Evolutionary conservation across 2,113 vertebrate species (phyloP).

Genomic region (Eulacestoma nigropectus): DNA sequence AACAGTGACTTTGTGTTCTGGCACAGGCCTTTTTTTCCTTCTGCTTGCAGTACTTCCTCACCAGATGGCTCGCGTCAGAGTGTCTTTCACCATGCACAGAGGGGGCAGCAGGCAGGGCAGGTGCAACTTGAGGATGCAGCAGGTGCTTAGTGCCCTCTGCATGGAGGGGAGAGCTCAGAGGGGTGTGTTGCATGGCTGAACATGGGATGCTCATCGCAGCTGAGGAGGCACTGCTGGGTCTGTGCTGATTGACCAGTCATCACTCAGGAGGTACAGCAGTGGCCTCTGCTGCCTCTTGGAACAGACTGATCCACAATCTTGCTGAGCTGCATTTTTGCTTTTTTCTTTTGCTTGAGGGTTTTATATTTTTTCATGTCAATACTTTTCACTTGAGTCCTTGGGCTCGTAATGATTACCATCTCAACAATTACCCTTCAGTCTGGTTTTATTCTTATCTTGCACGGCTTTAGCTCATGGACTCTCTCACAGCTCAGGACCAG

Average conservation of each 20-base stretch:
- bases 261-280: background rate
- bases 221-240: background rate
- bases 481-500: background rate
- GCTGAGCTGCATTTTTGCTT: background rate
- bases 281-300: background rate
- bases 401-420: background rate
- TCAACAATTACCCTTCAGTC: background rate
- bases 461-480: background rate
- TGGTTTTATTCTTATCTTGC: constrained; percentile 19
- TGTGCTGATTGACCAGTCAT: background rate
- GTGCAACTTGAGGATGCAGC: background rate
- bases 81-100: background rate
- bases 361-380: constrained; percentile 29
- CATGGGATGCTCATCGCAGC: background rate
- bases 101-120: background rate
- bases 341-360: background rate
- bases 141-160: background rate
- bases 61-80: background rate
- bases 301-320: background rate
- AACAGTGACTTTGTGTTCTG: background rate
- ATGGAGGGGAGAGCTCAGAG: background rate
- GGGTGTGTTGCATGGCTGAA: background rate
- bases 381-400: constrained; percentile 20
- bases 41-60: background rate
- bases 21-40: background rate